Percentiles rank a stretch among this genome's conserved stretches.
These are phyloP conservation scores for Pardalotus punctatus DNA, from an alignment of 2,113 vertebrate species.

Conservation along the genomic window DNA sequence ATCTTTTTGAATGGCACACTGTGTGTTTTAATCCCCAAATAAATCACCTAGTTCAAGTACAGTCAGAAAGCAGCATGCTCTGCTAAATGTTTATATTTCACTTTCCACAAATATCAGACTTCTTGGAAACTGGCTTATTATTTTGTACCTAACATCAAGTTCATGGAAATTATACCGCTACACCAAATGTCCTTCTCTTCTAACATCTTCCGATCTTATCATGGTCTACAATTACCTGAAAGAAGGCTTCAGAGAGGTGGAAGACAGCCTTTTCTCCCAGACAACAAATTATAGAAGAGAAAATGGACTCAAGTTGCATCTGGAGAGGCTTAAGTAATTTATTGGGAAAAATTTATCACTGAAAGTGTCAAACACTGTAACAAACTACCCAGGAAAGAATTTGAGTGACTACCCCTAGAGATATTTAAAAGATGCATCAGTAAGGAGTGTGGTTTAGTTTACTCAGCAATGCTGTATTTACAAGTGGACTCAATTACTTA, in stretches of 20 bases:
- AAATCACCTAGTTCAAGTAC: background rate
- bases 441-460: background rate
- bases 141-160: background rate
- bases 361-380: background rate
- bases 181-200: background rate
- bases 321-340: background rate
- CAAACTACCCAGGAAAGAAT: background rate
- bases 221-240: background rate
- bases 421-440: background rate
- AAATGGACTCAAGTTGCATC: background rate
- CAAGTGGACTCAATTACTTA: background rate
- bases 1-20: background rate
- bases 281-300: background rate
- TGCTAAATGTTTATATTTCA: background rate
- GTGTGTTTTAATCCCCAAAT: too few relatives aligned
- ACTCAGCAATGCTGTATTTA: background rate
- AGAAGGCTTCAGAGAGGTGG: rapidly evolving
- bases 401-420: background rate
- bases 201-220: background rate
- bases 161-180: background rate
- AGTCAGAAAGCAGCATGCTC: background rate
- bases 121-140: background rate
- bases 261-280: background rate
- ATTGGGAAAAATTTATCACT: background rate
- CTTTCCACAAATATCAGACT: background rate